These are phyloP conservation scores for Aphrocallistes beatrix DNA, from an alignment of 37 sponge, comb jelly and placozoan species.

Conservation along the genomic window DNA sequence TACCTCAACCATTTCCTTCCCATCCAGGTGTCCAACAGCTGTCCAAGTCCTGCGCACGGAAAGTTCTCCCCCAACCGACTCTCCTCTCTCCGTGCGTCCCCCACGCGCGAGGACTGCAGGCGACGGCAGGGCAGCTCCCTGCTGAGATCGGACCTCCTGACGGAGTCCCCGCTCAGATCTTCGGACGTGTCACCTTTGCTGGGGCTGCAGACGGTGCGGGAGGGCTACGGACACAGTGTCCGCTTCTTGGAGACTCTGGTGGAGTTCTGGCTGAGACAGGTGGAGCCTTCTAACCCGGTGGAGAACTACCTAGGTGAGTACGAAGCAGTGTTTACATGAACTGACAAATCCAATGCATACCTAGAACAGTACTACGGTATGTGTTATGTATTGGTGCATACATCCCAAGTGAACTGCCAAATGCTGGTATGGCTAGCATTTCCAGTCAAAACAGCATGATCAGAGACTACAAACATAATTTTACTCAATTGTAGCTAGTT, in stretches of 20 bases:
- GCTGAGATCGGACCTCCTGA: neutral
- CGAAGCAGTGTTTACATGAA: neutral
- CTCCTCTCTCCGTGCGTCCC: neutral
- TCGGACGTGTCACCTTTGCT: neutral
- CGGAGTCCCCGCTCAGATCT: neutral
- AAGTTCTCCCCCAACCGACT: neutral
- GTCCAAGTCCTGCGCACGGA: neutral
- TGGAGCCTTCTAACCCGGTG: neutral
- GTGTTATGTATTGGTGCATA: neutral
- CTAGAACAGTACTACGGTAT: neutral
- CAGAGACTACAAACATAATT: too few relatives aligned
- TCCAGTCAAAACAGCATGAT: too few relatives aligned
- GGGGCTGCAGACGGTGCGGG: neutral
- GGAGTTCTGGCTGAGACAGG: neutral
- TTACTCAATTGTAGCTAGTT: too few relatives aligned
- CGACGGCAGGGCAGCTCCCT: neutral
- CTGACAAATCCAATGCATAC: neutral
- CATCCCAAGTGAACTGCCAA: too few relatives aligned
- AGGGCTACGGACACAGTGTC: neutral
- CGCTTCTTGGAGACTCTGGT: neutral
- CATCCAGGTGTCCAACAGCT: neutral
- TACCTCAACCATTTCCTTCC: constrained; percentile 3
- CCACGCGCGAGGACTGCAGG: neutral
- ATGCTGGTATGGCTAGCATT: too few relatives aligned
- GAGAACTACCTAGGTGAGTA: neutral